phyloP scores from a whole-genome alignment of 2,797 vertebrate genomes.

The Synanceia verrucosa region DNA sequence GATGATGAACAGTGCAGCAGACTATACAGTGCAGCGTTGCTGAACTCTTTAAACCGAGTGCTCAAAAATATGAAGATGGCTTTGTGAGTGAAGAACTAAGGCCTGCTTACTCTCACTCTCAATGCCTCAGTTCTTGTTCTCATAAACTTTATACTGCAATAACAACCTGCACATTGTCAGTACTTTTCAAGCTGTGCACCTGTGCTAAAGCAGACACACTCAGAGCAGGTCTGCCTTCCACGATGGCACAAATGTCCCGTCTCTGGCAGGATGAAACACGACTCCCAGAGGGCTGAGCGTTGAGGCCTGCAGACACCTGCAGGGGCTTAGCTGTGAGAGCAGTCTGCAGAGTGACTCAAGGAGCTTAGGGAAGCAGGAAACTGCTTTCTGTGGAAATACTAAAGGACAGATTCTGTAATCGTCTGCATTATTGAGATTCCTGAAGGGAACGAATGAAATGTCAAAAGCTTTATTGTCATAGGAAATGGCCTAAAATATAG shows the following conservation, averaged over 20 bases:
- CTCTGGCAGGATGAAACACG: slow-evolving; percentile 21
- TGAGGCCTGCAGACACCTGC: slow-evolving; percentile 64
- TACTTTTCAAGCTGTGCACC: slow-evolving; percentile 17
- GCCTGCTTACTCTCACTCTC: slow-evolving; percentile 49
- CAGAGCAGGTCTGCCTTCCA: slow-evolving; percentile 3
- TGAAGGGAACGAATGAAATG: slow-evolving; percentile 5
- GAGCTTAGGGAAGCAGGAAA: slow-evolving; percentile 45
- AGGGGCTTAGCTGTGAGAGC: slow-evolving; percentile 58
- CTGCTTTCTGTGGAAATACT: slow-evolving; percentile 22
- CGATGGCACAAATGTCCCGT: slow-evolving; percentile 37
- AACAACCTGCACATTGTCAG: slow-evolving; percentile 49
- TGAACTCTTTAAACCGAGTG: slow-evolving; percentile 42
- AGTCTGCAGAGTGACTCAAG: slow-evolving; percentile 27
- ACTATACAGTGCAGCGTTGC: slow-evolving; percentile 36
- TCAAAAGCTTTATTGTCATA: slow-evolving; percentile 22
- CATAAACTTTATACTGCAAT: slow-evolving; percentile 47
- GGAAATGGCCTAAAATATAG: not conserved
- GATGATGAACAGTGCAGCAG: slow-evolving; percentile 75
- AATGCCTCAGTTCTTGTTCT: slow-evolving; percentile 7
- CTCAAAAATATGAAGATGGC: slow-evolving; percentile 57
- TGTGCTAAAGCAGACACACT: slow-evolving; percentile 8
- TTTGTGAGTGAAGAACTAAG: slow-evolving; percentile 17
- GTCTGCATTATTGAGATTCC: slow-evolving; percentile 35
- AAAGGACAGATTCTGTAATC: slow-evolving; percentile 7
- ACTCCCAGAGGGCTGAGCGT: slow-evolving; percentile 30